A percentile compares a stretch with the other conserved stretches of the same genome.
Evolutionary conservation across 2,797 vertebrate genomes (phyloP).

Genomic region (Eidolon dupreanum): DNA sequence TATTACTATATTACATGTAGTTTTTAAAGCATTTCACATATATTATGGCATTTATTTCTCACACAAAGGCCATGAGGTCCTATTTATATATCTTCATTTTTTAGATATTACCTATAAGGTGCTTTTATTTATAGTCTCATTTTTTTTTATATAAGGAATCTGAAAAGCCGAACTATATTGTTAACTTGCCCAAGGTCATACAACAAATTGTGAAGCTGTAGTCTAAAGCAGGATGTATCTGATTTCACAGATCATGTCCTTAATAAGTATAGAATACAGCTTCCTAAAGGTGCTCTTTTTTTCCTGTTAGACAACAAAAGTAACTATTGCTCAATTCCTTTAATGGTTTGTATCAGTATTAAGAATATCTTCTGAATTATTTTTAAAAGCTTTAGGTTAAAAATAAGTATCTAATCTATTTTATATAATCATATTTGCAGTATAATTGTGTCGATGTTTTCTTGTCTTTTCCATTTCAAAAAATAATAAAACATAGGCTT

Average conservation of each 20-base stretch:
- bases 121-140: not conserved
- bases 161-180: not conserved
- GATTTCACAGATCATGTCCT: not conserved
- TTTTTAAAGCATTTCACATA: not conserved
- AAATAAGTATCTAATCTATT: not conserved
- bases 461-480: not conserved
- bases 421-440: not conserved
- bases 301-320: not conserved
- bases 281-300: not conserved
- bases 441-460: not conserved
- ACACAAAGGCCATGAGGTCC: not conserved
- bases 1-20: not conserved
- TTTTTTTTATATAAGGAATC: not conserved
- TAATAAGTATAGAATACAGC: not conserved
- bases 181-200: not conserved
- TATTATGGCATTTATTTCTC: not conserved
- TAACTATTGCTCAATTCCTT: not conserved
- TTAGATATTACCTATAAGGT: not conserved
- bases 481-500: not conserved
- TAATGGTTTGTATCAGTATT: not conserved
- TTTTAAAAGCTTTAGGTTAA: not conserved
- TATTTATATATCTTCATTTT: not conserved
- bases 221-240: not conserved
- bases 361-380: not conserved
- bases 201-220: not conserved